Base-by-base conservation (phyloP, 2,797 vertebrate species). In the Chelon auratus region DNA sequence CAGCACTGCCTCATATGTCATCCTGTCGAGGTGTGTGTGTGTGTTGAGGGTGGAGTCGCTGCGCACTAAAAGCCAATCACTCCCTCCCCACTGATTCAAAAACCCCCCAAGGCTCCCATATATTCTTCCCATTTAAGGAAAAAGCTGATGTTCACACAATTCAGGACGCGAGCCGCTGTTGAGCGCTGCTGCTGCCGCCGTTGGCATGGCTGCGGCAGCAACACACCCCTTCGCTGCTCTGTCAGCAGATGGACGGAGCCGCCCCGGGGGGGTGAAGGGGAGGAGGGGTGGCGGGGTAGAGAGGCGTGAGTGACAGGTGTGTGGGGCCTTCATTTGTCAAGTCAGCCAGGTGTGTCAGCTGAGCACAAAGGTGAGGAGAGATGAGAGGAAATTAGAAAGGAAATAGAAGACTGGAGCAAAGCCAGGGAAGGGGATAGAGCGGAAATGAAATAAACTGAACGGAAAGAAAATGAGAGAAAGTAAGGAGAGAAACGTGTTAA, bases 1-100 rank as follows among this genome's bases (percentile, higher is more conserved):
- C 69, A n/a, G 57, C n/a, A 0, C 68, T 68, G 74, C 85, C 92
- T 94, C 90, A 92, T 93, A 95, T 93, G 92, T 91, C 92, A 92
- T 91, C 87, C 83, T 89, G 77, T 79, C 48, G 37, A 63, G 60
- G 51, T 70, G 67, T 72, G 42, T 58, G 69, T 57, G 69, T 74
- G 68, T 62, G 26, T 56, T 33, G 75, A 61, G 37, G 68, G 54
- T 1, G 13, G 78, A 64, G 76, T 77, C 52, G 68, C 33, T 59
- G 30, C 74, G 57, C 72, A 61, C 55, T 65, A 22, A 76, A 69
- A 80, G 64, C 68, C 62, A 65, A 37, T 40, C 68, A 54, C 64
- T 64, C 17, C 62, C 43, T 61, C 67, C 45, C 43, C 45, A 5
- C 67, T 14, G 2, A 59, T 33, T 43, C 48, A n/a, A 0, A 45